Percentiles rank a stretch among this genome's conserved stretches.
phyloP scores from a whole-genome alignment of 2,113 vertebrate genomes.

The Aplodontia rufa region DNA sequence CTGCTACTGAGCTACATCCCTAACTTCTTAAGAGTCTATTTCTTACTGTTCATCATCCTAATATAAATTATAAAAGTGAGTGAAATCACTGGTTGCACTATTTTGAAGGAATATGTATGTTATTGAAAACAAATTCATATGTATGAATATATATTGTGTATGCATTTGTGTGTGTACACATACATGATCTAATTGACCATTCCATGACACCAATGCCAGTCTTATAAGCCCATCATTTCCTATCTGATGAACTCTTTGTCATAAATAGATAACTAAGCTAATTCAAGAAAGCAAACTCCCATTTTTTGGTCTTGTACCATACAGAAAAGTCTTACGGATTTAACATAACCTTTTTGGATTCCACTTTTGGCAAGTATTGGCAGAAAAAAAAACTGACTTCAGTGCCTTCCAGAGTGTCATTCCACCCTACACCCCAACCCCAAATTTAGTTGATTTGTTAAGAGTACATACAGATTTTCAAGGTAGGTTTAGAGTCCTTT shows the following conservation, averaged over 20 bases:
- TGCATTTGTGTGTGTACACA: not conserved
- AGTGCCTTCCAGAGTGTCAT: not conserved
- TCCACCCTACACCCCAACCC: not conserved
- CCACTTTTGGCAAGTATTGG: not conserved
- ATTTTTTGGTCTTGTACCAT: not conserved
- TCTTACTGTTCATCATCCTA: not conserved
- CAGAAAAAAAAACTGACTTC: conserved; percentile 19
- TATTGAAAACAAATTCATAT: not conserved
- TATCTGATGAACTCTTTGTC: not conserved
- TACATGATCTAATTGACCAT: not conserved
- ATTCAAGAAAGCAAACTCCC: not conserved
- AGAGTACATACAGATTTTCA: conserved; percentile 35
- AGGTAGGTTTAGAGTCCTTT: conserved; percentile 44
- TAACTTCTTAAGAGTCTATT: not conserved
- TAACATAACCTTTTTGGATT: not conserved
- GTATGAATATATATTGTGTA: not conserved
- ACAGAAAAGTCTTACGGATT: not conserved
- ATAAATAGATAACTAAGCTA: not conserved
- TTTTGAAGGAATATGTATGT: not conserved
- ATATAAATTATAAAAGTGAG: not conserved
- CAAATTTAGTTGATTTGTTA: conserved; percentile 53
- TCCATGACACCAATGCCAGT: not conserved
- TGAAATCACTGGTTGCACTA: not conserved
- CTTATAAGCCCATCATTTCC: not conserved
- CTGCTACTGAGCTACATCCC: too few relatives aligned